Evolutionary conservation across 2,797 vertebrate species (phyloP), one percentile per base, ranked within the genome.

Genomic region (Loriculus beryllinus): DNA sequence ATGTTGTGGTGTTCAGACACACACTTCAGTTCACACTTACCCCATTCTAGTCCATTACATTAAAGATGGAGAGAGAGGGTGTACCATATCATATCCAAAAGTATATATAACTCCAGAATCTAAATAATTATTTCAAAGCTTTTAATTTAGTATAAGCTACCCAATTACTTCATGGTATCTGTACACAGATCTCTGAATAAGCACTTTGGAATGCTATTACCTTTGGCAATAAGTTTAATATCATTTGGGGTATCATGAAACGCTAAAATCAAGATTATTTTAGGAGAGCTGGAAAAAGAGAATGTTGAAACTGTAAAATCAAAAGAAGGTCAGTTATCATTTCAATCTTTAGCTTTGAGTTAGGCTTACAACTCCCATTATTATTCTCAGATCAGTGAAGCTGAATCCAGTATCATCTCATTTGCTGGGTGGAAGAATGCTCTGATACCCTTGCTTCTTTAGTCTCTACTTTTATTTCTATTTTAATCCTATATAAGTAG

Each of bases 301-400:
- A 93, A 82, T 51, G 42, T 79, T 94, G 59, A 92, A 83, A 93
- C 15, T 43, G 26, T 87, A 77, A 84, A 78, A 92, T 67, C 49
- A 93, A 81, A 92, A 78, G 45, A 93, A 96, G 78, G 35, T 86
- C 49, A 72, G 40, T 72, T 89, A 65, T 42, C 47, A 76, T 94
- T 97, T 85, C 74, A 81, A 31, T 76, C 82, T 70, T 70, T 47
- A 92, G 48, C 78, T 76, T 81, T 91, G 72, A 82, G 78, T 92
- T 64, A 94, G 74, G 78, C 54, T 95, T 90, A 91, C 37, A 96
- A 54, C 64, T 92, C 8, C 65, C 67, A 71, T 92, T 96, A 86
- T 94, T 96, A 76, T 86, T 95, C 96, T 76, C 74, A 88, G 52
- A 88, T 70, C 45, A 87, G 9, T 63, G 82, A 91, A 90, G 86